phyloP scores from a whole-genome alignment of 35 echinoderm and acorn worm species.

The Ptychodera flava region DNA sequence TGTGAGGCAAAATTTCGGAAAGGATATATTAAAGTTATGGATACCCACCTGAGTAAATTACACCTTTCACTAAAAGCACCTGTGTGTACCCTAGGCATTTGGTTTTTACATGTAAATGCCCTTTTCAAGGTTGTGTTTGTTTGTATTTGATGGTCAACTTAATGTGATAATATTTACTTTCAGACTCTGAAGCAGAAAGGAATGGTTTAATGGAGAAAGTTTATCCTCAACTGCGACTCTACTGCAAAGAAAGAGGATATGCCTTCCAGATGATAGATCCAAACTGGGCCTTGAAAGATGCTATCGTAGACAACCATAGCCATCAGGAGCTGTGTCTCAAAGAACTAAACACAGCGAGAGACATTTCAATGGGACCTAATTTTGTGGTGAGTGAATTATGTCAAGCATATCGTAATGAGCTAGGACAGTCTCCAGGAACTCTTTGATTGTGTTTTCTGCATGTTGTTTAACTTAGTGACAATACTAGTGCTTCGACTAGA shows the following conservation, averaged over 20 bases:
- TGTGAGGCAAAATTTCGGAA: no score
- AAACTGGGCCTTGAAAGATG: slow-evolving; percentile 84
- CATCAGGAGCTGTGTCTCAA: slow-evolving; percentile 35
- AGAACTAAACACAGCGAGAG: slow-evolving; percentile 33
- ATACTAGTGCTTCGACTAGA: not conserved
- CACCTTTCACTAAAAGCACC: no score
- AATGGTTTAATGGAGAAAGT: slow-evolving; percentile 57
- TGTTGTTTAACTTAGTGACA: not conserved
- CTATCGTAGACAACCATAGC: slow-evolving; percentile 43
- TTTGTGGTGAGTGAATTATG: slow-evolving; percentile 56
- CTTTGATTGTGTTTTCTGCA: not conserved
- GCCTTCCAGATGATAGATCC: slow-evolving; percentile 86
- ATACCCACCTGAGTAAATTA: no score
- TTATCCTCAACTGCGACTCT: slow-evolving; percentile 47
- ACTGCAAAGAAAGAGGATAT: slow-evolving; percentile 69
- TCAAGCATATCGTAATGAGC: not conserved
- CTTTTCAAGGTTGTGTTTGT: no score
- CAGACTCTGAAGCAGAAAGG: slow-evolving; percentile 80
- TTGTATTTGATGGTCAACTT: no score
- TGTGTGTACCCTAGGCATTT: no score
- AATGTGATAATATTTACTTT: no score
- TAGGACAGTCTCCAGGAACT: not conserved
- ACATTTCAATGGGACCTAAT: slow-evolving; percentile 27
- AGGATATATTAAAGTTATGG: no score
- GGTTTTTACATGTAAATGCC: no score